These are phyloP conservation scores for Sycophaga agraensis DNA, from an alignment of 1,140 invertebrate genomes.

Conservation along the genomic window DNA sequence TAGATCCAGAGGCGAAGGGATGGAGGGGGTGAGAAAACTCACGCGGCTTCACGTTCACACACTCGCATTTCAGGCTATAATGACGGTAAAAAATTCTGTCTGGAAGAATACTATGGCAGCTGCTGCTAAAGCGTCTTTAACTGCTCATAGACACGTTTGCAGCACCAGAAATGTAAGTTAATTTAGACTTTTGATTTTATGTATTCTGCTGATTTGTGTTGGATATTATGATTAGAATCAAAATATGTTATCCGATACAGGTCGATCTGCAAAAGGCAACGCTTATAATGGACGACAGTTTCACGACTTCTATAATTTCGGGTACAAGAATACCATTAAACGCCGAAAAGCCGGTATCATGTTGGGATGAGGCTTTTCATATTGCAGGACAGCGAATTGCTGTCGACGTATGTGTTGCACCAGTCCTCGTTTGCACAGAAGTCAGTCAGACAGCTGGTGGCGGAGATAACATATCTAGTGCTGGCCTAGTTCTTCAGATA, in stretches of 20 bases:
- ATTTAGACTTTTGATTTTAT: not conserved
- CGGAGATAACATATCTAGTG: slow-evolving; percentile 86
- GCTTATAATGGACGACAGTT: slow-evolving; percentile 83
- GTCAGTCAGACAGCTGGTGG: slow-evolving; percentile 82
- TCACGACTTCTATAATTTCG: slow-evolving; percentile 66
- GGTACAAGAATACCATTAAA: slow-evolving; percentile 65
- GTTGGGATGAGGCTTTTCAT: slow-evolving; percentile 72
- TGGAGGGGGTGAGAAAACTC: slow-evolving; percentile 60
- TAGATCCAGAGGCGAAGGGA: slow-evolving; percentile 51
- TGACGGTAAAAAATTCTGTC: slow-evolving; percentile 66
- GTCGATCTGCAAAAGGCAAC: slow-evolving; percentile 71
- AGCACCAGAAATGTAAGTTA: slow-evolving; percentile 65
- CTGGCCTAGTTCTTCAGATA: slow-evolving; percentile 78
- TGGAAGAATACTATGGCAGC: slow-evolving; percentile 81
- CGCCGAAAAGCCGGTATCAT: slow-evolving; percentile 75
- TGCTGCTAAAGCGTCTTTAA: slow-evolving; percentile 81
- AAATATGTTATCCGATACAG: slow-evolving; percentile 40
- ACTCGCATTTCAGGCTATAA: slow-evolving; percentile 82
- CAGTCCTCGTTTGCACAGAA: slow-evolving; percentile 81
- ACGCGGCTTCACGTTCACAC: slow-evolving; percentile 86
- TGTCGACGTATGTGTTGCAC: slow-evolving; percentile 78
- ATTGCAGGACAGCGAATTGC: slow-evolving; percentile 51
- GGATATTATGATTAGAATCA: too few relatives aligned
- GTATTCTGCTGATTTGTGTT: too few relatives aligned
- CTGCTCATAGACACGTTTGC: slow-evolving; percentile 83